Evolutionary conservation across 2,888 invertebrate species (phyloP).

Genomic region (Epirrhoe alternata): DNA sequence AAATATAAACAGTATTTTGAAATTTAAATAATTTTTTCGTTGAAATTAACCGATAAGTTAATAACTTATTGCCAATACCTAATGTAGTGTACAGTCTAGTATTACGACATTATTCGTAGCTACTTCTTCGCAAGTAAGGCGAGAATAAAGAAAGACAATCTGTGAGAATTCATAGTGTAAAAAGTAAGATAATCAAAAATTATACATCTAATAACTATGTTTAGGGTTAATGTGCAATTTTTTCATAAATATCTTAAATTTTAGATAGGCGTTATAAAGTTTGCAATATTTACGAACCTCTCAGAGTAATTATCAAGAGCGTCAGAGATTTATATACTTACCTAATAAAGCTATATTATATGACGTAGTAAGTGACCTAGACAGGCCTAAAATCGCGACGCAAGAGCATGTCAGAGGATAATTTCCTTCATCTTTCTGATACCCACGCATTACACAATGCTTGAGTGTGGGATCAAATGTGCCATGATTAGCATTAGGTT

Average conservation of each 20-base stretch:
- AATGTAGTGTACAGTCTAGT: slow-evolving; percentile 13
- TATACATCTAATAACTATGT: slow-evolving; percentile 51
- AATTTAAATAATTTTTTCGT: neutral
- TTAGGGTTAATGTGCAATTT: slow-evolving; percentile 49
- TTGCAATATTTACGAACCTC: slow-evolving; percentile 40
- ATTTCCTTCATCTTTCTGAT: neutral
- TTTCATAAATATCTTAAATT: slow-evolving; percentile 62
- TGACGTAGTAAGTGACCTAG: neutral
- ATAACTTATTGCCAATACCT: slow-evolving; percentile 5
- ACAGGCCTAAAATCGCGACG: neutral
- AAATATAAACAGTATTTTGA: neutral
- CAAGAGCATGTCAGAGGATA: too few species aligned
- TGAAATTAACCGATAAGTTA: neutral
- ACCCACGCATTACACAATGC: neutral
- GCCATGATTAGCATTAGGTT: neutral
- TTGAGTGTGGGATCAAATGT: neutral
- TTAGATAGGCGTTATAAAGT: slow-evolving; percentile 56
- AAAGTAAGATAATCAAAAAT: slow-evolving; percentile 66
- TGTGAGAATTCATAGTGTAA: slow-evolving; percentile 84
- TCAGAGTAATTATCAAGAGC: neutral
- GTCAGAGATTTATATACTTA: neutral
- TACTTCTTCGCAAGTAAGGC: slow-evolving; percentile 76
- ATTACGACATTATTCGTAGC: slow-evolving; percentile 12
- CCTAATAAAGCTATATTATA: neutral
- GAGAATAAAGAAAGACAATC: slow-evolving; percentile 84